Conservation (phyloP, 2,113 vertebrate species). For the Pluvialis apricaria region DNA sequence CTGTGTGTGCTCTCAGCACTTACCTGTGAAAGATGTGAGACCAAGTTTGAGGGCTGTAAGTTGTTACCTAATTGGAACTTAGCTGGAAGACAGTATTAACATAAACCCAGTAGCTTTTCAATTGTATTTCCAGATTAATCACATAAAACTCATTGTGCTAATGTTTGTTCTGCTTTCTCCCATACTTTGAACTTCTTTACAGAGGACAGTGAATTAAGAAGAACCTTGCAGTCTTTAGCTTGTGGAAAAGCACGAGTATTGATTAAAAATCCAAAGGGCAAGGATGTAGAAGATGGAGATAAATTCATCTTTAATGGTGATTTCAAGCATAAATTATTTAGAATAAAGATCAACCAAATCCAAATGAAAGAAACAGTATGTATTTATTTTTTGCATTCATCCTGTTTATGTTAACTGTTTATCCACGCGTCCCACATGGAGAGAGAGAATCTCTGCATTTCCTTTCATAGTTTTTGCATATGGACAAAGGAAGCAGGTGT, state of each 20-base stretch:
- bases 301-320: conserved; percentile 78
- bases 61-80: background rate
- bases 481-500: background rate
- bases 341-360: conserved; percentile 86
- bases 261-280: conserved; percentile 79
- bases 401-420: background rate
- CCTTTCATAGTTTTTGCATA: background rate
- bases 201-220: conserved; percentile 80
- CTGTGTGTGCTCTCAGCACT: background rate
- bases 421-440: background rate
- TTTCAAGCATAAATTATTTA: conserved; percentile 82
- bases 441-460: background rate
- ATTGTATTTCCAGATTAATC: background rate
- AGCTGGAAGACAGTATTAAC: background rate
- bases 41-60: background rate
- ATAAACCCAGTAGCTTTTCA: background rate
- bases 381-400: background rate
- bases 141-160: background rate
- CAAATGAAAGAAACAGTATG: conserved; percentile 86
- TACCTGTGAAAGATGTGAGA: background rate
- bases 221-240: conserved; percentile 81
- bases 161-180: background rate
- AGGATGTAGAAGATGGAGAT: conserved; percentile 81
- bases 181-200: background rate
- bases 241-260: conserved; percentile 82